phyloP scores from a whole-genome alignment of 2,797 vertebrate species.

The Sciurus vulgaris region DNA sequence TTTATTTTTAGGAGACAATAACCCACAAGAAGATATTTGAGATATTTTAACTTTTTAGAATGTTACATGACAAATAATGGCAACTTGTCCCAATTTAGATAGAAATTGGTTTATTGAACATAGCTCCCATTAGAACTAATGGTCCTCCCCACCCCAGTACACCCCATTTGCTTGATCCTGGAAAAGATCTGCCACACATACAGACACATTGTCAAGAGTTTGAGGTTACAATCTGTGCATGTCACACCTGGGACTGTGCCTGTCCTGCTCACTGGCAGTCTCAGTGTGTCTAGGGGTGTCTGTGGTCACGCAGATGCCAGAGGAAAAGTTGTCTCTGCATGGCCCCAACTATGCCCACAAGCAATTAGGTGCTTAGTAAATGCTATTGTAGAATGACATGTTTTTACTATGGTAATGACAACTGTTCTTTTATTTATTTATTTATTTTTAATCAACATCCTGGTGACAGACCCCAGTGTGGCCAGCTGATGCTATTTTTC shows the following conservation, averaged over 20 bases:
- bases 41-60: slow-evolving; percentile 42
- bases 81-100: background rate
- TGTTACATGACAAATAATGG: background rate
- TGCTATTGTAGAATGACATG: background rate
- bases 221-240: background rate
- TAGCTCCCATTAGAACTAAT: background rate
- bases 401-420: slow-evolving; percentile 38
- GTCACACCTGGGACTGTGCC: background rate
- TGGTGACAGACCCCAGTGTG: slow-evolving; percentile 11
- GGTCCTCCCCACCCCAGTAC: background rate
- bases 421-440: background rate
- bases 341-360: background rate
- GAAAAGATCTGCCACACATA: background rate
- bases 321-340: background rate
- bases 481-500: slow-evolving; percentile 60
- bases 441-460: background rate
- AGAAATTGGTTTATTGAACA: slow-evolving; percentile 37
- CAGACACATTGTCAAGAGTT: background rate
- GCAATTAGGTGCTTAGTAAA: slow-evolving; percentile 15
- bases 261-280: background rate
- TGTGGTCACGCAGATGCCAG: background rate
- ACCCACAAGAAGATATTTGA: slow-evolving; percentile 22
- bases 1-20: background rate
- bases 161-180: background rate
- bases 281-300: background rate